Evolutionary conservation across 2,888 invertebrate genomes (phyloP), one percentile per base, ranked within the genome.

Genomic region (Cosmorhoe ocellata): DNA sequence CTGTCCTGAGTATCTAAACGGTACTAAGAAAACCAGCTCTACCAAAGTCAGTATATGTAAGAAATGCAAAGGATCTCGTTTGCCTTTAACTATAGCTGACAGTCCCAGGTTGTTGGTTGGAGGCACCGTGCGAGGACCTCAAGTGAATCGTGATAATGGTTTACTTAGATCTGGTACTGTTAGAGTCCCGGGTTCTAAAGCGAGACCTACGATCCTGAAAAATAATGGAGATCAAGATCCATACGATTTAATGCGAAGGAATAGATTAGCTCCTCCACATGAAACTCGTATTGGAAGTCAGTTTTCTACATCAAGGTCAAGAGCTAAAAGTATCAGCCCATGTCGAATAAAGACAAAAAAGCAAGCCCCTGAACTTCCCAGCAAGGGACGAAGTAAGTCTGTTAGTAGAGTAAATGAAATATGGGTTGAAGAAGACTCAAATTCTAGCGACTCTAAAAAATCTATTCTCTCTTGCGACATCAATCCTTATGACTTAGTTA

Each of bases 391-490:
- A 66, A 90, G 90, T 69, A 89, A 88, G 63, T 90, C 87, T 41
- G 90, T 89, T 0, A 87, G 85, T 61, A 81, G 91, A 43, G 85
- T 86, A 0, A 90, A 86, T 61, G 89, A 91, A 63, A 64, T 86
- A 46, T 90, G 90, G 81, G 79, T 86, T 51, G 85, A 86, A 58
- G 87, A 91, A 64, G 84, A 78, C 51, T 57, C 63, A 26, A 78
- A 66, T 46, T 58, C 66, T 38, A 76, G 65, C 58, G 84, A 85
- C 22, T 71, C 80, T 31, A 89, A 94, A 34, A 93, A 92, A 60
- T 96, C 96, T 11, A 96, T 96, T 59, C 84, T 96, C 32, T 94
- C 95, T 66, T 96, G 96, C 84, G 93, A 95, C 76, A 95, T 96
- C 31, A 96, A 96, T 80, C 96, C 96, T 2, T 96, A 96, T 74